Evolutionary conservation across 2,113 vertebrate species (phyloP).

Genomic region (Percopsis transmontana): DNA sequence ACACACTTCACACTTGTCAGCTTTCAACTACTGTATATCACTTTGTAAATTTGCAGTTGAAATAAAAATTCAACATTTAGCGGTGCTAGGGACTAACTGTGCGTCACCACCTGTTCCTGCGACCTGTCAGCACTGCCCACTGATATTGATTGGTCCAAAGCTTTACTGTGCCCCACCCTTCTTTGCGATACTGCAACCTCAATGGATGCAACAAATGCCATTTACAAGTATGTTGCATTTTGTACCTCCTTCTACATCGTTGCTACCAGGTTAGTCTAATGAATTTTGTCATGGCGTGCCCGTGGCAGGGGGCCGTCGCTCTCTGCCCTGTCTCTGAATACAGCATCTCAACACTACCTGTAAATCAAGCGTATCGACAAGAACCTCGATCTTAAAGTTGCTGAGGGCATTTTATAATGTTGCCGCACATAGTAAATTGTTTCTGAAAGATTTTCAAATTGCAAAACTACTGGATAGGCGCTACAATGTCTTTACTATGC

Average conservation of each 20-base stretch:
- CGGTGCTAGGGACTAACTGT: neutral
- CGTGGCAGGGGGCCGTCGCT: conserved; percentile 35
- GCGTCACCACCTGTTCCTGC: conserved; percentile 65
- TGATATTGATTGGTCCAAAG: conserved; percentile 51
- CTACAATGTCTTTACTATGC: conserved; percentile 79
- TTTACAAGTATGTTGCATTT: conserved; percentile 41
- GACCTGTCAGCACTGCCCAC: conserved; percentile 9
- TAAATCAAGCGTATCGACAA: neutral
- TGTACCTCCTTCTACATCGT: conserved; percentile 20
- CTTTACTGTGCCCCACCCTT: conserved; percentile 27
- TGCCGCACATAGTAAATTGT: conserved; percentile 37
- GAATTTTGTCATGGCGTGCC: conserved; percentile 70
- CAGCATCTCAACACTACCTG: conserved; percentile 9
- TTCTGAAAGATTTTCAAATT: conserved; percentile 16
- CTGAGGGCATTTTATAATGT: conserved; percentile 45
- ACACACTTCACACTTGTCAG: neutral
- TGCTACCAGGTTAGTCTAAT: conserved; percentile 43
- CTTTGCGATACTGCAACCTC: accelerated
- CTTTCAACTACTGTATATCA: neutral
- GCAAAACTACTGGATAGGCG: no score
- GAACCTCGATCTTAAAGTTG: neutral
- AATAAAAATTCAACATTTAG: no score
- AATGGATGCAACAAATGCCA: conserved; percentile 55
- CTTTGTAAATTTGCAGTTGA: no score
- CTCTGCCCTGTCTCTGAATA: conserved; percentile 20